These are phyloP conservation scores for Psittacula echo DNA, from an alignment of 2,797 vertebrate genomes.

Conservation along the genomic window DNA sequence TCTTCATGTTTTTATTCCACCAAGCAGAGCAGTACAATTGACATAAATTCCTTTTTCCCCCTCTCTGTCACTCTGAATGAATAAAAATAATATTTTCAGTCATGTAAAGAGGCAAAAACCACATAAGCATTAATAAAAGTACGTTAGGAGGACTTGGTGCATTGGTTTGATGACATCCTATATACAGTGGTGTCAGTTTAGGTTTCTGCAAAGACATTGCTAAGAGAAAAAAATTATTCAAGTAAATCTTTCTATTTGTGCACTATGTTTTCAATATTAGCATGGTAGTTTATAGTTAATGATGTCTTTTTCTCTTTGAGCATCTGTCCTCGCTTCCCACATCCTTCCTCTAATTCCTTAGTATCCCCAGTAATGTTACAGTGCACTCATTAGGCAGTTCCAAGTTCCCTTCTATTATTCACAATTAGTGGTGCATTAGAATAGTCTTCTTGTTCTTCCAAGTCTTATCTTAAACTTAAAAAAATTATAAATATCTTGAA, in stretches of 20 bases:
- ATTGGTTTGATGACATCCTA: fast-evolving
- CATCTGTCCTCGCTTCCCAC: neutral
- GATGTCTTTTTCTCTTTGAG: neutral
- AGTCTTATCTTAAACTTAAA: neutral
- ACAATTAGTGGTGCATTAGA: neutral
- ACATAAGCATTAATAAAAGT: neutral
- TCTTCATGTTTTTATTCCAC: neutral
- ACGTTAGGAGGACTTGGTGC: neutral
- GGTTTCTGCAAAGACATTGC: neutral
- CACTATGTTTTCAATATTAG: neutral
- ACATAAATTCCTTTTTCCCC: neutral
- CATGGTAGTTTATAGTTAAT: neutral
- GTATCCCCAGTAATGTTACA: neutral
- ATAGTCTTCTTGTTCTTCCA: neutral
- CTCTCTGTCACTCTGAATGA: neutral
- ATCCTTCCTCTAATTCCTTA: neutral
- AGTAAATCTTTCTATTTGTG: neutral
- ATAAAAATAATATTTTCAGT: neutral
- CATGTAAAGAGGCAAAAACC: neutral
- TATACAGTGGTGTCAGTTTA: neutral
- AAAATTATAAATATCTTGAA: neutral
- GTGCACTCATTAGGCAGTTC: neutral
- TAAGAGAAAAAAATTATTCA: neutral
- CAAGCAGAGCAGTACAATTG: neutral
- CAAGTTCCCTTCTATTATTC: neutral